Evolutionary conservation across 64 coral and sea anemone genomes (phyloP), one percentile per base, ranked within the genome.

Genomic region (Astreopora myriophthalma): DNA sequence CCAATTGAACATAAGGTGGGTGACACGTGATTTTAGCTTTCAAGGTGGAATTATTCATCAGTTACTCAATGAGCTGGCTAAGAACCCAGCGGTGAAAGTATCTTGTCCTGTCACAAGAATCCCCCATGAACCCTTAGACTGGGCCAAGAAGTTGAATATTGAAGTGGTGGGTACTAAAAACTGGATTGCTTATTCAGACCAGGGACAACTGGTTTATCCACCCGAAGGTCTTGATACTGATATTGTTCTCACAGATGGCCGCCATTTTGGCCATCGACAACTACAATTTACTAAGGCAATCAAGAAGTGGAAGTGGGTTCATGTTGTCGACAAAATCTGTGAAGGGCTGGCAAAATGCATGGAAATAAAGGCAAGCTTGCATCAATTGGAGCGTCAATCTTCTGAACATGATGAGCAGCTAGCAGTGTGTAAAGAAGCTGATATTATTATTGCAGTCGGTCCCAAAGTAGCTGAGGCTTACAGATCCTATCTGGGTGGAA

Each of bases 381-480:
- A n/a, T n/a, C 16, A 22, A 6, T 17, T 34, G n/a, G 34, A 1
- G 13, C 25, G 32, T n/a, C 51, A 19, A 23, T 6, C 31, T 2
- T 57, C 16, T 0, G 71, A 88, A 17, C 51, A 73, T 55, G 3
- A 88, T n/a, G 14, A 36, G 2, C 68, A 88, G 29, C 24, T 88
- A 8, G 23, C 6, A 12, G 7, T 88, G 25, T 74, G 85, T 33
- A 0, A 73, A 38, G 7, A 1, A 20, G 70, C 70, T 40, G 69
- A 88, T 17, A 25, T 34, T 23, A 27, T 88, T 1, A 61, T 88
- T 48, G 85, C 69, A 24, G 26, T 88, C 34, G 85, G 85, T 3
- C 69, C 69, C 5, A 62, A 74, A 74, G 46, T 88, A 30, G 69
- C 85, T 74, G 85, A 87, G 2, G 32, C 68, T 9, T 74, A 71